Evolutionary conservation across 2,113 vertebrate species (phyloP), one percentile per base, ranked within the genome.

Genomic region (Arothron firmamentum): DNA sequence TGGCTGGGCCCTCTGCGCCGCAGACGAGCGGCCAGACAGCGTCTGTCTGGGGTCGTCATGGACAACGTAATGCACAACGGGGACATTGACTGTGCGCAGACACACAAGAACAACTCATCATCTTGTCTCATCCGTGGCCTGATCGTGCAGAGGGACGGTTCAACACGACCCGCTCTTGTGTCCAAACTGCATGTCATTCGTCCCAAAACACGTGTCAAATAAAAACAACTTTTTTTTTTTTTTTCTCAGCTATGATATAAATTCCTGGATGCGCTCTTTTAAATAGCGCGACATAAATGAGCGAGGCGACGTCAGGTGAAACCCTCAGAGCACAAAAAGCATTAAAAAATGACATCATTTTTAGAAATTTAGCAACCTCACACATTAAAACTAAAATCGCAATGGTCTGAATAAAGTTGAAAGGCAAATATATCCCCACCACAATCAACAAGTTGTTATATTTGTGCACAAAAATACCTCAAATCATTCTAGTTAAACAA

Each of bases 1-100:
- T 50, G 51, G 55, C 45, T n/a, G 21, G 48, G 25, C 56, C 75
- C 75, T 77, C 80, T 9, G 12, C 15, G 61, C 49, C 53, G 68
- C 77, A 84, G 82, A 85, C 82, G 5, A 73, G 74, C 34, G 70
- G 41, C 79, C 72, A 83, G 87, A 85, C 77, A 56, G 17, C 38
- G 42, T 62, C 72, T 80, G 84, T 78, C 79, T 82, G 71, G 68
- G 20, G 18, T 41, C 57, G 51, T 43, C 68, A n/a, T 72, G 52
- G 73, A 74, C 65, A 80, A 85, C 84, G 77, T 78, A 72, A 8
- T 54, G 55, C 83, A 87, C 85, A 88, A 79, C 45, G 41, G 57
- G 56, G 45, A 79, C 78, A 74, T 80, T 84, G 65, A 82, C 58
- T 60, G 64, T 19, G 68, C 21, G 23, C 0, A 63, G 70, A 73